Base-by-base conservation (phyloP, 2,113 vertebrate species). In the Trogon melanurus region DNA sequence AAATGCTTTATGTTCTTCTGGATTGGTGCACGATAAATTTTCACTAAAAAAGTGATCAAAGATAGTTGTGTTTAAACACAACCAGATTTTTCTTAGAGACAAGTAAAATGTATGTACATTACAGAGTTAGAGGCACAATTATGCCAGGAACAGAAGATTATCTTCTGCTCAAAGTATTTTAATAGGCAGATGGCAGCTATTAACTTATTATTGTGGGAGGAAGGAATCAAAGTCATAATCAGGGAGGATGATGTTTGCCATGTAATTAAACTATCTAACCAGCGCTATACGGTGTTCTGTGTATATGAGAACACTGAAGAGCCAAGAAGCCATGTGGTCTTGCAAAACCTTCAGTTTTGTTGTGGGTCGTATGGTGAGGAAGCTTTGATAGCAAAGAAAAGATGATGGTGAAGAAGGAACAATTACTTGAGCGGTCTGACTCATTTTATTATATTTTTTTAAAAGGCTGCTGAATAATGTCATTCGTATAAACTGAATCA, bases 171-270 rank as follows among this genome's bases (percentile, higher is more conserved):
- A 26, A 87, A 95, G 89, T 95, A 91, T 87, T 95, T 89, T 89
- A 95, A 88, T 88, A 93, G 88, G 75, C 89, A 96, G 88, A 96
- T 97, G 64, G 85, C 71, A 95, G 67, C 88, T 96, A 94, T 96
- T 95, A 95, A 72, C 66, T 94, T 95, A 89, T 83, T 96, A 66
- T 65, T 94, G 95, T 96, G 87, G 96, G 94, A 91, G 95, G 93
- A 93, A 93, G 79, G 47, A 94, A 83, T 96, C 91, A 83, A 94
- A 97, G 85, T 96, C 79, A 78, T 91, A 85, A 94, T 85, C 67
- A 16, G 51, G 29, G 48, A 85, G 74, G 95, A 93, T 67, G 41
- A 93, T 94, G 64, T 93, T 93, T 96, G 88, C 71, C 23, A 5
- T 65, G 78, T 82, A 94, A 85, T 89, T 91, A 76, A 92, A 67